A percentile compares a stretch with the other conserved stretches of the same genome.
Evolutionary conservation across 2,888 invertebrate species (phyloP).

Genomic region (Hecatera dysodea): DNA sequence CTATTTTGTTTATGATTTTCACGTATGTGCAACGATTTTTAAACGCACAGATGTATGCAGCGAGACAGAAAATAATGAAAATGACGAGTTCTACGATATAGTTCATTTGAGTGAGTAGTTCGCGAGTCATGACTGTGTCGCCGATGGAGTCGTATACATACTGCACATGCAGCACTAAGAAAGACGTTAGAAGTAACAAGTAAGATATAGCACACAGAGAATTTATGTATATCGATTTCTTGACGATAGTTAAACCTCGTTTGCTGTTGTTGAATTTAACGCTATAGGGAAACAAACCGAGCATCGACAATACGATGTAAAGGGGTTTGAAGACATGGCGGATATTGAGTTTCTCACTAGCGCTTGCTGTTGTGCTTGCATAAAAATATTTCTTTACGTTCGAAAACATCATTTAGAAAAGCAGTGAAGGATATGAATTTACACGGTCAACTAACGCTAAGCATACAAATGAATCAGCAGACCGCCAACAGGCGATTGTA

Average conservation of each 20-base stretch:
- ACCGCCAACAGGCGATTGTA: slow-evolving; percentile 44
- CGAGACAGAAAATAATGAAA: slow-evolving; percentile 69
- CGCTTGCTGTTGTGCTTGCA: slow-evolving; percentile 27
- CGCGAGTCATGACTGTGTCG: slow-evolving; percentile 72
- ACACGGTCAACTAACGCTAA: slow-evolving; percentile 17
- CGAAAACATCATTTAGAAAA: slow-evolving; percentile 60
- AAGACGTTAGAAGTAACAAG: slow-evolving; percentile 69
- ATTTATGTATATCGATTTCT: slow-evolving; percentile 80
- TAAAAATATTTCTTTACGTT: slow-evolving; percentile 59
- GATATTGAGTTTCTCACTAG: slow-evolving; percentile 49
- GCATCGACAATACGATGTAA: slow-evolving; percentile 68
- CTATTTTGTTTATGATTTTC: slow-evolving; percentile 76
- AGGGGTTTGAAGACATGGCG: slow-evolving; percentile 72
- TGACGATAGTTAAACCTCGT: slow-evolving; percentile 67
- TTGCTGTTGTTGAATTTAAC: slow-evolving; percentile 68
- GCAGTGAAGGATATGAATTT: neutral
- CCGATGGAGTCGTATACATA: slow-evolving; percentile 70
- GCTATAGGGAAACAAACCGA: slow-evolving; percentile 76
- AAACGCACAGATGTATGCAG: slow-evolving; percentile 76
- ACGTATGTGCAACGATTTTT: slow-evolving; percentile 75
- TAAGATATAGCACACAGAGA: slow-evolving; percentile 73
- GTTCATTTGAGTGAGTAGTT: slow-evolving; percentile 78
- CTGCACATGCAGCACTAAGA: slow-evolving; percentile 74
- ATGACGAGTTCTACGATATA: slow-evolving; percentile 77
- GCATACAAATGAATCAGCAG: slow-evolving; percentile 37